phyloP scores from a whole-genome alignment of 2,113 vertebrate species.

The Lepus americanus region DNA sequence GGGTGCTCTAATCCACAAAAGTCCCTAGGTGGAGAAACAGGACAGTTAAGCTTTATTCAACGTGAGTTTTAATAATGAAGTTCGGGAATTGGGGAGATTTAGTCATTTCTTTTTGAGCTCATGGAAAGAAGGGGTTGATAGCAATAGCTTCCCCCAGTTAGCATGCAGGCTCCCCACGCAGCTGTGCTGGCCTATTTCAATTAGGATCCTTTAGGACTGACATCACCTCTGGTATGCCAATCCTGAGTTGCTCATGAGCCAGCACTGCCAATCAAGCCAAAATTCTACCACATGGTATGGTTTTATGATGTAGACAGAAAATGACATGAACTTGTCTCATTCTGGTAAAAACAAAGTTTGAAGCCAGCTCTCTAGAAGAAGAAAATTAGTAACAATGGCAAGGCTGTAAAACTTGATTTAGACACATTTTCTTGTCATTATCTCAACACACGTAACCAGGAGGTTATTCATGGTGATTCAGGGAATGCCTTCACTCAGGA shows the following conservation, averaged over 20 bases:
- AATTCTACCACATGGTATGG: slow-evolving; percentile 70
- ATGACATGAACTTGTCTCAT: slow-evolving; percentile 71
- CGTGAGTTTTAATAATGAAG: slow-evolving; percentile 68
- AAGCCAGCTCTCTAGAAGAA: slow-evolving; percentile 56
- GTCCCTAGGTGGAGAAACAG: not conserved
- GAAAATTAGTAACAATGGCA: slow-evolving; percentile 57
- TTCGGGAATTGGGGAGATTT: slow-evolving; percentile 70
- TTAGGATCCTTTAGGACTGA: slow-evolving; percentile 79
- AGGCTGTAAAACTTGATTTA: slow-evolving; percentile 36
- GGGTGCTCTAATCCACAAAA: slow-evolving; percentile 2
- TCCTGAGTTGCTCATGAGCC: slow-evolving; percentile 70
- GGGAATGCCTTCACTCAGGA: slow-evolving; percentile 27
- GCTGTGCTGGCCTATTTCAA: slow-evolving; percentile 80
- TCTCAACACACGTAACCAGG: slow-evolving; percentile 42
- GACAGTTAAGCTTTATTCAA: slow-evolving; percentile 71
- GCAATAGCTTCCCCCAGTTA: slow-evolving; percentile 74
- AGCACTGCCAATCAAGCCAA: slow-evolving; percentile 80
- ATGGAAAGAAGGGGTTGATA: slow-evolving; percentile 81
- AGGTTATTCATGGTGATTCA: slow-evolving; percentile 54
- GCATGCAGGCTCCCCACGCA: slow-evolving; percentile 72
- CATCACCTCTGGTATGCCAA: slow-evolving; percentile 82
- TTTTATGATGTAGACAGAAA: slow-evolving; percentile 80
- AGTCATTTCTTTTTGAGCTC: slow-evolving; percentile 82
- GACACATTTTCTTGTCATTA: slow-evolving; percentile 62
- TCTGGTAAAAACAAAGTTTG: slow-evolving; percentile 68